Evolutionary conservation across 2,888 invertebrate genomes (phyloP), one percentile per base, ranked within the genome.

Genomic region (Abscondita cerata): DNA sequence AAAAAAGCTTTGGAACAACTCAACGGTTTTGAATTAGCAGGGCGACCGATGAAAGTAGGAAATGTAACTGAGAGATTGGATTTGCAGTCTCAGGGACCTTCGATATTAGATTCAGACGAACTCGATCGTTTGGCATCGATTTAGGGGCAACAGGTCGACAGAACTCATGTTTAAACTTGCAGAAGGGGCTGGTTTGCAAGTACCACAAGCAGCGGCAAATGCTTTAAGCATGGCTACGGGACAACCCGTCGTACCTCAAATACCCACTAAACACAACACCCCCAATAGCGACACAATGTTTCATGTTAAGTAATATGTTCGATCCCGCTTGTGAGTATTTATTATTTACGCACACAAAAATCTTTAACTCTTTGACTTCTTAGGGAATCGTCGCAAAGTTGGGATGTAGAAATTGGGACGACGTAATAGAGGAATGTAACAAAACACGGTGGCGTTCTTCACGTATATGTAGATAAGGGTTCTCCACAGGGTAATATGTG

Each of bases 241-340:
- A 5, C 85, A 89, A 36, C 85, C 89, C 13, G 85, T 87, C 0
- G 87, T 89, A 8, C 89, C 89, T 62, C 89, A 90, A 72, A 80
- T 84, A 11, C 83, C 81, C 55, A 80, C 82, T 0, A n/a, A 75
- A 83, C 41, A 76, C 87, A 19, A 89, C 94, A 9, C 97, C 98
- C 36, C 94, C 98, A 0, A 98, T 98, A 68, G 98, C 98, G 3
- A 99, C 99, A 0, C 98, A 98, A 81, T 99, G 98, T 79, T 99
- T 99, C 81, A 94, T 99, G 92, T 85, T 99, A 64, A 95, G 98
- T 61, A 99, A 99, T 76, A 99, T 99, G 99, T 99, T 99, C 81
- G 98, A 99, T 81, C 96, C 98, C 34, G 83, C 87, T 60, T 87
- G 92, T 94, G 86, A 89, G 90, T 86, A 38, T 33, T 33, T 1